Percentiles rank a stretch among this genome's conserved stretches.
Conservation (phyloP, 2,797 vertebrate species). For the Percopsis omiscomaycus region DNA sequence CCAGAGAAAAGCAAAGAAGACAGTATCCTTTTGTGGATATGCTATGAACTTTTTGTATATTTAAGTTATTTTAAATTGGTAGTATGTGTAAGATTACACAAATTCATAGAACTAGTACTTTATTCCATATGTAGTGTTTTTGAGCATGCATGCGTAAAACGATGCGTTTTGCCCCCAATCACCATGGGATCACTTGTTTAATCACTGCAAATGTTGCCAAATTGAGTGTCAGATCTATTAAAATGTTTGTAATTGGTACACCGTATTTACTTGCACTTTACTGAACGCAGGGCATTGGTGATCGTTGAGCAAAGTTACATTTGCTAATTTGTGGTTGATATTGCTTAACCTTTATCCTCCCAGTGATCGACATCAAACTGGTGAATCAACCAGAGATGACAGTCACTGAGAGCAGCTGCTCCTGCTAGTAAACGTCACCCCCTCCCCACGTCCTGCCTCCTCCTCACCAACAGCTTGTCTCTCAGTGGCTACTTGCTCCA, state of each 20-base stretch:
- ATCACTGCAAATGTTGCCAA: too few species aligned
- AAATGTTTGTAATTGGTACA: too few species aligned
- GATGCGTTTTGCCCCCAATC: too few species aligned
- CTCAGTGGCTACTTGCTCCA: conserved; percentile 77
- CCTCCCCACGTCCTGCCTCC: conserved; percentile 38
- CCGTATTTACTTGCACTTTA: too few species aligned
- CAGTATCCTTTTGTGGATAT: conserved; percentile 81
- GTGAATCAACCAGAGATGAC: conserved; percentile 89
- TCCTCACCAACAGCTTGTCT: conserved; percentile 79
- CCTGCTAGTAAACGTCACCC: conserved; percentile 81
- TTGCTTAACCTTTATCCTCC: conserved; percentile 74
- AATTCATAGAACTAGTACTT: too few species aligned
- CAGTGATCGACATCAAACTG: conserved; percentile 93
- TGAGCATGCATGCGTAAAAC: too few species aligned
- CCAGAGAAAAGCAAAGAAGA: conserved; percentile 92
- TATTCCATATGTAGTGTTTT: too few species aligned
- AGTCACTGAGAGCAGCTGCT: conserved; percentile 91
- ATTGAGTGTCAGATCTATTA: too few species aligned
- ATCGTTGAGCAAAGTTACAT: not conserved
- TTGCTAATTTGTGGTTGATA: conserved; percentile 20
- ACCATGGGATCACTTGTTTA: too few species aligned
- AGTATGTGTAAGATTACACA: not conserved
- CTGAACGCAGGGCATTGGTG: too few species aligned
- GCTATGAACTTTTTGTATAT: not conserved
- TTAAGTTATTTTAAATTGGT: not conserved